These are phyloP conservation scores for Tetragonula clypearis DNA, from an alignment of 1,140 invertebrate genomes.

Conservation along the genomic window DNA sequence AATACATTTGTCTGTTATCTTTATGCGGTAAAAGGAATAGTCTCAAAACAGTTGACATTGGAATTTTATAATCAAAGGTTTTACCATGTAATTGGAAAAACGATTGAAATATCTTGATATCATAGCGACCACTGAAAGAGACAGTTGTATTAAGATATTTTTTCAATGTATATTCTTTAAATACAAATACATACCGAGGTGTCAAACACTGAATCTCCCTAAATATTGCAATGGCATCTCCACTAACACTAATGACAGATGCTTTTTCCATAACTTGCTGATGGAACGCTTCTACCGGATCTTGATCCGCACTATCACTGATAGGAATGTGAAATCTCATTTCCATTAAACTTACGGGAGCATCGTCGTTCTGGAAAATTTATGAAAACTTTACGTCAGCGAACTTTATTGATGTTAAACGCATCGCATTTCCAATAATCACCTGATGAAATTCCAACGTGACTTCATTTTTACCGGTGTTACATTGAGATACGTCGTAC, in stretches of 20 bases:
- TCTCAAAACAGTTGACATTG: constrained; percentile 96
- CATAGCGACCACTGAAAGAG: constrained; percentile 96
- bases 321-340: constrained; percentile 98
- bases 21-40: constrained; percentile 98
- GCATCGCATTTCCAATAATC: constrained; percentile 34
- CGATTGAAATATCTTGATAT: constrained; percentile 98
- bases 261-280: constrained; percentile 98
- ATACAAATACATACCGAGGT: constrained; percentile 87
- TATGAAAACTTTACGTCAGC: background rate
- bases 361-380: constrained; percentile 94
- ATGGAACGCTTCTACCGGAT: constrained; percentile 97
- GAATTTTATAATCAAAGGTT: constrained; percentile 99
- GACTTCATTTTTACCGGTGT: constrained; percentile 99
- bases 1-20: constrained; percentile 98
- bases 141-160: background rate
- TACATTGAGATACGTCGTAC: constrained; percentile 97
- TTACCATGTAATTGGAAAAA: constrained; percentile 99
- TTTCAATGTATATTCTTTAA: background rate
- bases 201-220: constrained; percentile 98
- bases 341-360: constrained; percentile 97
- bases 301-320: constrained; percentile 91
- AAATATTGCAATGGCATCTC: constrained; percentile 98
- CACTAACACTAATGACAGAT: constrained; percentile 98
- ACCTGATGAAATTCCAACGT: constrained; percentile 98
- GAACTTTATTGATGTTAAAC: background rate